Evolutionary conservation across 2,797 vertebrate genomes (phyloP).

Genomic region (Eospalax fontanierii): DNA sequence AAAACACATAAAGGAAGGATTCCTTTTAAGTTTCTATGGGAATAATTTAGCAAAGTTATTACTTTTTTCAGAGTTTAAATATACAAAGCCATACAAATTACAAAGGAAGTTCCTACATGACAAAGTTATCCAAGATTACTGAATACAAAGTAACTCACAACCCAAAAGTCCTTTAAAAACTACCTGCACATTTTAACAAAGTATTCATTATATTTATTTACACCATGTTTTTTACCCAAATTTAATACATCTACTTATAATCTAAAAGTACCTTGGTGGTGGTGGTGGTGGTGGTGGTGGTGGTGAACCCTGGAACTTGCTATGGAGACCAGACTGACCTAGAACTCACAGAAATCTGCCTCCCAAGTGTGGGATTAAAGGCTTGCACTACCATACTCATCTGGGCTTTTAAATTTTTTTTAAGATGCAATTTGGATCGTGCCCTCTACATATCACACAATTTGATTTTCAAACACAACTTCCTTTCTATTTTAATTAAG

Average conservation of each 20-base stretch:
- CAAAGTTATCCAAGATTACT: conserved; percentile 43
- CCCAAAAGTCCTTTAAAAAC: conserved; percentile 29
- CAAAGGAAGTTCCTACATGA: conserved; percentile 13
- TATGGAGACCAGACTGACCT: neutral
- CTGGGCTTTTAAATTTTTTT: neutral
- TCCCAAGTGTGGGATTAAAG: neutral
- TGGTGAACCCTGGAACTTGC: no score
- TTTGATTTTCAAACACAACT: conserved; percentile 53
- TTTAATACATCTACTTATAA: conserved; percentile 30
- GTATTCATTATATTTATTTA: conserved; percentile 42
- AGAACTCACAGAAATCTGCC: neutral
- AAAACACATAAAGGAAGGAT: no score
- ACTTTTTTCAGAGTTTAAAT: conserved; percentile 57
- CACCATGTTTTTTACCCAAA: neutral
- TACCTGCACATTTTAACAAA: neutral
- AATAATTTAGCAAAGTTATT: conserved; percentile 44
- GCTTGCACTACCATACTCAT: neutral
- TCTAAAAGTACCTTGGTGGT: neutral
- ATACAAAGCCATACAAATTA: neutral
- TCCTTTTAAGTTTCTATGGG: neutral
- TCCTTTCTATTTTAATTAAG: conserved; percentile 33
- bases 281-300: no score
- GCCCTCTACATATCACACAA: neutral
- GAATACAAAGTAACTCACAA: neutral
- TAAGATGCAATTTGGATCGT: neutral